A percentile compares a stretch with the other conserved stretches of the same genome.
These are phyloP conservation scores for Sylvilagus bachmani DNA, from an alignment of 2,113 vertebrate species.

Conservation along the genomic window DNA sequence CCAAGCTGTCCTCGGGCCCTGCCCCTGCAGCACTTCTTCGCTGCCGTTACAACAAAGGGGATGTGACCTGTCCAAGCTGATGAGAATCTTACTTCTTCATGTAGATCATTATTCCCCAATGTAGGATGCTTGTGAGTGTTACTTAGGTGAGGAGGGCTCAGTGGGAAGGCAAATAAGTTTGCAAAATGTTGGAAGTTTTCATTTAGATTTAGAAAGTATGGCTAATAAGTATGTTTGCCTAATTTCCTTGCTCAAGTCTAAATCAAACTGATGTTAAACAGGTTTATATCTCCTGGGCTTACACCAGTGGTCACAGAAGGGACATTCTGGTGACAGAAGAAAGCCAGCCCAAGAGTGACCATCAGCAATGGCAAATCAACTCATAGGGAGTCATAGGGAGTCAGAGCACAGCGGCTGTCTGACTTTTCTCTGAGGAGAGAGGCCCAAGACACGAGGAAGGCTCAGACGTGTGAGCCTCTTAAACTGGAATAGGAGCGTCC, in stretches of 20 bases:
- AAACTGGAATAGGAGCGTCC: not conserved
- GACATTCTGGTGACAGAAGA: not conserved
- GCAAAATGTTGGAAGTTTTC: constrained; percentile 37
- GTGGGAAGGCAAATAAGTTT: not conserved
- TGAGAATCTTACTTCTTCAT: not conserved
- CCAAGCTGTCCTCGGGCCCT: not conserved
- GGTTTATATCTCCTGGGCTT: constrained; percentile 8
- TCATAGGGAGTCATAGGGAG: no score
- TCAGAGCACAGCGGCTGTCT: not conserved
- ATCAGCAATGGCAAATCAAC: not conserved
- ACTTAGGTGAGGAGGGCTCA: not conserved
- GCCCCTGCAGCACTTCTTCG: not conserved
- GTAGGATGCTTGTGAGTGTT: not conserved
- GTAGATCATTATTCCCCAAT: not conserved
- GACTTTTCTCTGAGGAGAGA: not conserved
- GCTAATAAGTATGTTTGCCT: constrained; percentile 5
- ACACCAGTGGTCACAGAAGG: not conserved
- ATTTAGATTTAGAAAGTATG: constrained; percentile 42
- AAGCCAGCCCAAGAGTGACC: not conserved
- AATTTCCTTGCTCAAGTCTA: constrained; percentile 1
- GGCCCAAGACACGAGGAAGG: not conserved
- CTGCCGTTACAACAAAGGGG: not conserved
- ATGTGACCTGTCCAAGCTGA: not conserved
- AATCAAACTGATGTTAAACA: not conserved
- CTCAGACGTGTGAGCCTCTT: not conserved